Evolutionary conservation across 2,113 vertebrate species (phyloP).

Genomic region (Copsychus sechellarum): DNA sequence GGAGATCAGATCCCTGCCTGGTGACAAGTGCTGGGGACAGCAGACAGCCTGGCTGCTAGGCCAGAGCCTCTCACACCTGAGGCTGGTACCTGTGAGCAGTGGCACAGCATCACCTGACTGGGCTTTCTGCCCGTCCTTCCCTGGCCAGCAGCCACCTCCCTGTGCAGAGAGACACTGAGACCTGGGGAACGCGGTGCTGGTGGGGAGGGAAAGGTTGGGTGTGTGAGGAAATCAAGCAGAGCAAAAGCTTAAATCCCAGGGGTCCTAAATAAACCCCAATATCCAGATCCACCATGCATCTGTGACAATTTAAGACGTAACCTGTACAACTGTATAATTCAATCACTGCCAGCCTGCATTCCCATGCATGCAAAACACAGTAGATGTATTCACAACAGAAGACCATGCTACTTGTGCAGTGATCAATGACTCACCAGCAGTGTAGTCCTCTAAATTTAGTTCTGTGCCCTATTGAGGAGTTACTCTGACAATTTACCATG

Average conservation of each 20-base stretch:
- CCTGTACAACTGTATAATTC: background rate
- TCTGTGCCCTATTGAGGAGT: background rate
- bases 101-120: background rate
- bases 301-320: background rate
- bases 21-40: background rate
- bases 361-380: background rate
- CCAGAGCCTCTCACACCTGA: background rate
- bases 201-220: background rate
- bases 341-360: fast-evolving
- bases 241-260: background rate
- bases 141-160: background rate
- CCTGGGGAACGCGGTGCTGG: fast-evolving
- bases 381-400: background rate
- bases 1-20: background rate
- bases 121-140: background rate
- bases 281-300: background rate
- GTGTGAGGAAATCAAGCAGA: background rate
- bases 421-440: conserved; percentile 47
- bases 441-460: conserved; percentile 51
- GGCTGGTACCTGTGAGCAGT: background rate
- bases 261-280: background rate
- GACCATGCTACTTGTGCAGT: background rate
- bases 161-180: background rate
- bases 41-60: background rate
- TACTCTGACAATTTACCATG: conserved; percentile 58